phyloP scores from a whole-genome alignment of 2,888 invertebrate genomes.

The Ochropleura leucogaster region DNA sequence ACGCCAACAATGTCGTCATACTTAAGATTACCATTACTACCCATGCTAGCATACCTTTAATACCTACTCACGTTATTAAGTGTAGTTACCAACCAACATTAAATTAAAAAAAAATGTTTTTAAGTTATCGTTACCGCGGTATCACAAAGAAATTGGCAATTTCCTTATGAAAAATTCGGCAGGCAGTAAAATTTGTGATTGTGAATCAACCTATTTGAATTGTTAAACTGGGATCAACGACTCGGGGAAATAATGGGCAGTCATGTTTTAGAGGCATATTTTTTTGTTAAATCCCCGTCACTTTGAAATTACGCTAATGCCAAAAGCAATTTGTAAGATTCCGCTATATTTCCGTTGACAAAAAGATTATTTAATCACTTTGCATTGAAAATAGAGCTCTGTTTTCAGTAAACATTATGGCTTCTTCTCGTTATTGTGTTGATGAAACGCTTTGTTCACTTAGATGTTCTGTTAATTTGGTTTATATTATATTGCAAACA shows the following conservation, averaged over 20 bases:
- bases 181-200: conserved; percentile 13
- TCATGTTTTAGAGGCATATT: conserved; percentile 1
- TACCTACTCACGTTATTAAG: not conserved
- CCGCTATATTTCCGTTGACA: not conserved
- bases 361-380: conserved; percentile 16
- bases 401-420: not conserved
- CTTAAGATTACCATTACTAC: not conserved
- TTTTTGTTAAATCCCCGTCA: not conserved
- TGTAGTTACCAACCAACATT: not conserved
- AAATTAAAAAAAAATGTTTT: not conserved
- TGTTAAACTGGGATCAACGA: not conserved
- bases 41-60: not conserved
- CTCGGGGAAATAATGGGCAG: not conserved
- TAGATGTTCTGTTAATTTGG: conserved; percentile 1
- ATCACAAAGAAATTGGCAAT: conserved; percentile 18
- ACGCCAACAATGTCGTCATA: no score
- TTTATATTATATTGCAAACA: not conserved
- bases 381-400: conserved; percentile 14
- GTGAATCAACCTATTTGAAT: conserved; percentile 39
- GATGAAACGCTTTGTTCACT: conserved; percentile 24
- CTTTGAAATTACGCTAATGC: conserved; percentile 25
- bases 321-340: not conserved
- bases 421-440: conserved; percentile 8
- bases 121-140: not conserved
- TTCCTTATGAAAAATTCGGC: conserved; percentile 9